Base-by-base conservation (phyloP, 2,888 invertebrate genomes). In the Clusia tigrina region DNA sequence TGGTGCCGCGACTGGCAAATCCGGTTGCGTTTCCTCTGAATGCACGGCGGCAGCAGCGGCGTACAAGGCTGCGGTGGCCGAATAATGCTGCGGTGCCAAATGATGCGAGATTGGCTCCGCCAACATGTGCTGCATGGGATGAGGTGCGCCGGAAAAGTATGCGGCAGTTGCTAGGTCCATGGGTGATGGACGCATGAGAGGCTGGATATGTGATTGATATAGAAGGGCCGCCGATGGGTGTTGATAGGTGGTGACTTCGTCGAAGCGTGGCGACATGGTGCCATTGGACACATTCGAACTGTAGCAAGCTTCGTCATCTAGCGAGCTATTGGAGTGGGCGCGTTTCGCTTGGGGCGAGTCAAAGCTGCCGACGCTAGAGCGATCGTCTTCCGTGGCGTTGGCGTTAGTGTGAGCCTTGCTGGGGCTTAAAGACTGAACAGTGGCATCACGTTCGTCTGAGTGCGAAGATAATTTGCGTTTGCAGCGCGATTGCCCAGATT, bases 401-500 rank as follows among this genome's bases (percentile, higher is more conserved):
- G 32, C 15, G 17, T 24, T 6, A 12, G 54, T 26, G 18, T 3
- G 15, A 17, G 10, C 18, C 24, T 22, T 61, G 48, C 54, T 32
- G 6, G 51, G 42, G 22, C 48, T 65, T 24, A 54, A 22, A 25
- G 51, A 48, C 3, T 3, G 18, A 6, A 71, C 76, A 6, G 71
- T 72, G 12, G 63, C 61, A 3, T 67, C 67, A 53, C 74, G 71
- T 62, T 72, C 68, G 26, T 77, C 74, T 64, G 77, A 78, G 68
- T 77, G 80, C 77, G 82, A 79, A 74, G 82, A 80, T 77, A 82
- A 86, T 84, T 91, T 91, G 73, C 91, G 85, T 75, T 91, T 91
- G 80, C 89, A 89, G 61, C 89, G 87, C 1, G 90, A 90, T 74
- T 91, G 90, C 0, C 96, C 95, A 60, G 91, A 89, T 69, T 94